These are phyloP conservation scores for Acrobasis suavella DNA, from an alignment of 2,888 invertebrate species.

Conservation along the genomic window DNA sequence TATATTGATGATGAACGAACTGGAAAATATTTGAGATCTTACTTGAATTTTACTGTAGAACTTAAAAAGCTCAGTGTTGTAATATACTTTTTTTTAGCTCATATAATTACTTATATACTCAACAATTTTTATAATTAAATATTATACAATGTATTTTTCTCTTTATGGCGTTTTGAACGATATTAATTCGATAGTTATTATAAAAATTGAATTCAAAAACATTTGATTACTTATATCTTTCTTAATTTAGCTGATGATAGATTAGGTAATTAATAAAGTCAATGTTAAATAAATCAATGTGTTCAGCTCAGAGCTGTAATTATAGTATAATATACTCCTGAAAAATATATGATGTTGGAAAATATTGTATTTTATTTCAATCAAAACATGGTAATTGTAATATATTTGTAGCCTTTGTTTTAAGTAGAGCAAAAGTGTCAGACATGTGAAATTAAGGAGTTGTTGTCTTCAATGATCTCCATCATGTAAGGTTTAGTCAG, in stretches of 20 bases:
- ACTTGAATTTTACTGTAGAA: background rate
- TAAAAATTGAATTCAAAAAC: constrained; percentile 19
- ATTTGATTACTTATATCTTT: constrained; percentile 18
- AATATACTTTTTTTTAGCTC: constrained; percentile 37
- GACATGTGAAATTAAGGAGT: constrained; percentile 29
- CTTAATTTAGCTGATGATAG: constrained; percentile 24
- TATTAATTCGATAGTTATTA: constrained; percentile 35
- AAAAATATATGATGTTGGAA: constrained; percentile 59
- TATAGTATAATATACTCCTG: constrained; percentile 39
- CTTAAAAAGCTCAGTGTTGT: background rate
- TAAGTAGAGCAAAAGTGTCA: constrained; percentile 11
- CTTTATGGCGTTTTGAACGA: constrained; percentile 58
- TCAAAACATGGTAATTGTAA: background rate
- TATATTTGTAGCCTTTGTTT: background rate
- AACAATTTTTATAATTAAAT: constrained; percentile 34
- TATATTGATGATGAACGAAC: background rate
- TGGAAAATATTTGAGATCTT: background rate
- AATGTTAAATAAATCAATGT: constrained; percentile 43
- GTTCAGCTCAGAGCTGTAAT: constrained; percentile 68
- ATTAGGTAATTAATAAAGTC: constrained; percentile 26
- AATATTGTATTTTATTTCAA: constrained; percentile 13
- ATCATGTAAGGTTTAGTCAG: constrained; percentile 36
- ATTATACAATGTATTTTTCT: constrained; percentile 27
- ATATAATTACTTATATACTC: constrained; percentile 46
- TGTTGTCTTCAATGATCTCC: constrained; percentile 36